Conservation (phyloP, 1,140 invertebrate species). For the Myzus persicae region DNA sequence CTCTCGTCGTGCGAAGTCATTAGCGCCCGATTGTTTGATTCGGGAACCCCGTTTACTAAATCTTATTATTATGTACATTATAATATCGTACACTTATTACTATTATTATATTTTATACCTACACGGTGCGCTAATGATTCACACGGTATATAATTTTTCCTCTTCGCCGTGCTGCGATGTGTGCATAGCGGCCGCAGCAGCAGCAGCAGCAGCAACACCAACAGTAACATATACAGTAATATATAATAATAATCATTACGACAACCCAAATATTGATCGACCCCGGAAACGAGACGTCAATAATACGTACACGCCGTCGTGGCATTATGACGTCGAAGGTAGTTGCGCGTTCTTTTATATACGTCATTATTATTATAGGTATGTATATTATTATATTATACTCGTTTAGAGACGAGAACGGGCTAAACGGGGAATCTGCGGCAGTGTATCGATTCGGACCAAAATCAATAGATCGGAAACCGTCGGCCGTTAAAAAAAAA, state of each 20-base stretch:
- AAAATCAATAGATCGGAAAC: constrained; percentile 30
- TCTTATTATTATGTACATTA: background rate
- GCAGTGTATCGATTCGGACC: background rate
- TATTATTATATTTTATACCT: background rate
- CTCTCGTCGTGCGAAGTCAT: constrained; percentile 52
- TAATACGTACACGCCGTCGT: background rate
- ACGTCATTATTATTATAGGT: background rate
- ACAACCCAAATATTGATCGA: constrained; percentile 58
- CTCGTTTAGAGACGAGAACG: background rate
- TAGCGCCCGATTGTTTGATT: constrained; percentile 53
- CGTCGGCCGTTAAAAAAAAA: background rate
- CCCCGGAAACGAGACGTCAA: constrained; percentile 58
- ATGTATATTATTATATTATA: background rate
- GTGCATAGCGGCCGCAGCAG: background rate
- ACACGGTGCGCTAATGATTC: constrained; percentile 44
- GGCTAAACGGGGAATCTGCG: constrained; percentile 8
- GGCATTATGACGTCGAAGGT: background rate
- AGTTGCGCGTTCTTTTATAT: background rate
- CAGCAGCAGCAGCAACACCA: background rate
- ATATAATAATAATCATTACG: constrained; percentile 54
- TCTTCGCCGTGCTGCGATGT: background rate
- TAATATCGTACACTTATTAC: background rate
- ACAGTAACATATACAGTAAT: background rate
- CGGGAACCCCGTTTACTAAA: constrained; percentile 48
- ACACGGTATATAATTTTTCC: constrained; percentile 38